Evolutionary conservation across 2,888 invertebrate species (phyloP), one percentile per base, ranked within the genome.

Genomic region (Itoplectis maculator): DNA sequence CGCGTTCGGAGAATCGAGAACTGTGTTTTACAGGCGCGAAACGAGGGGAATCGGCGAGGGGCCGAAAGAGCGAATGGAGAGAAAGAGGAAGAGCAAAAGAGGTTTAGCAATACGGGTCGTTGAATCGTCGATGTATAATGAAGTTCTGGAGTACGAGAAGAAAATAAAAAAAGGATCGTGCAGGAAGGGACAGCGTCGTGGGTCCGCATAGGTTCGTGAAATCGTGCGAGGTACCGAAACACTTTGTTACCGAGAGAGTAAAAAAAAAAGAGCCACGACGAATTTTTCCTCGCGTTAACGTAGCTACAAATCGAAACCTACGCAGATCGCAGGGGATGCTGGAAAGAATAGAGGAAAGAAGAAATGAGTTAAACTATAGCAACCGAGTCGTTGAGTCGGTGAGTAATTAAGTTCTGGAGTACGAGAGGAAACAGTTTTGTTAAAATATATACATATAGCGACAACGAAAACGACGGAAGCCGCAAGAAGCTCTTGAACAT

Each of bases 321-420:
- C 29, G 29, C 5, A 5, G 29, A 29, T 29, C 29, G 29, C 2
- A 29, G 29, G 29, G 29, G 5, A 29, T 29, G 5, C 29, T 29
- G 29, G 2, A 3, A 29, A 5, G 29, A 29, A 5, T 29, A 29
- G 29, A 29, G 29, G 29, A 29, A 29, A 29, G 5, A 29, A 5
- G 29, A 5, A 29, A n/a, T n/a, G 29, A 29, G 29, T 3, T 2
- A 29, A 29, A 5, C 15, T 54, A 49, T 37, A 63, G 51, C 23
- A 65, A 42, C 75, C 70, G 35, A 76, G 72, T 68, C 73, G 81
- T 72, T 49, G 68, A 68, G 49, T 78, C 68, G 68, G 56, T 15
- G 70, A 56, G 23, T 70, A 56, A 70, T 70, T n/a, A 7, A 70
- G 42, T 20, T 70, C 20, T 42, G 56, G 9, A 18, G n/a, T 18